phyloP scores from a whole-genome alignment of 2,797 vertebrate genomes.

The Betta splendens region DNA sequence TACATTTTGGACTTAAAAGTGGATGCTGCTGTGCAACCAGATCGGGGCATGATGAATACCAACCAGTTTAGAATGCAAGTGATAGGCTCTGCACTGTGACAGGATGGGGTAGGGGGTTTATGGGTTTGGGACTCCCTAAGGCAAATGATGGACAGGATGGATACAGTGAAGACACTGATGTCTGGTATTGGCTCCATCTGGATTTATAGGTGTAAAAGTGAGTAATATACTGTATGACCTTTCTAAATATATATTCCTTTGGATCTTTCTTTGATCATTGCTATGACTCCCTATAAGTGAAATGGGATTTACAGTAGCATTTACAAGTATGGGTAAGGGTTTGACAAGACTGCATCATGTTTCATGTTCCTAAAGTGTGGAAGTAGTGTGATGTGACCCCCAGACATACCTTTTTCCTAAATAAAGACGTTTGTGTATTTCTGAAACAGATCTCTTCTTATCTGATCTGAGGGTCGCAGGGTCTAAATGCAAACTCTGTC shows the following conservation, averaged over 20 bases:
- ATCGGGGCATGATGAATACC: constrained; percentile 62
- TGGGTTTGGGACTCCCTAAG: constrained; percentile 55
- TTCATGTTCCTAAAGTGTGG: constrained; percentile 33
- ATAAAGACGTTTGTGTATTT: constrained; percentile 62
- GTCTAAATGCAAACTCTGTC: constrained; percentile 66
- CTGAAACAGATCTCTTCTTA: constrained; percentile 58
- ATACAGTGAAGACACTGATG: constrained; percentile 4
- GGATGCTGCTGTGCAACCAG: constrained; percentile 54
- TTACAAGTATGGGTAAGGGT: constrained; percentile 5
- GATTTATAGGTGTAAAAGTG: constrained; percentile 19
- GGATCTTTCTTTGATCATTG: not conserved
- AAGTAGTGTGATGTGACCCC: constrained; percentile 43
- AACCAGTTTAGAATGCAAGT: constrained; percentile 53
- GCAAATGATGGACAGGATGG: not conserved
- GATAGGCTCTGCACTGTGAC: constrained; percentile 43
- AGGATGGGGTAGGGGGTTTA: constrained; percentile 1
- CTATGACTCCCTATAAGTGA: not conserved
- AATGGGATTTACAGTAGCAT: not conserved
- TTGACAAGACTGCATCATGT: constrained; percentile 18
- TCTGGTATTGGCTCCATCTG: not conserved
- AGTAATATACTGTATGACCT: constrained; percentile 1
- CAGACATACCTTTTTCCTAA: constrained; percentile 34
- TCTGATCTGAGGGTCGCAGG: constrained; percentile 42
- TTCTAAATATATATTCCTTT: not conserved
- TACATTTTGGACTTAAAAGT: constrained; percentile 62